phyloP scores from a whole-genome alignment of 37 sponge, comb jelly and placozoan species.

The Theonella swinhoei region DNA sequence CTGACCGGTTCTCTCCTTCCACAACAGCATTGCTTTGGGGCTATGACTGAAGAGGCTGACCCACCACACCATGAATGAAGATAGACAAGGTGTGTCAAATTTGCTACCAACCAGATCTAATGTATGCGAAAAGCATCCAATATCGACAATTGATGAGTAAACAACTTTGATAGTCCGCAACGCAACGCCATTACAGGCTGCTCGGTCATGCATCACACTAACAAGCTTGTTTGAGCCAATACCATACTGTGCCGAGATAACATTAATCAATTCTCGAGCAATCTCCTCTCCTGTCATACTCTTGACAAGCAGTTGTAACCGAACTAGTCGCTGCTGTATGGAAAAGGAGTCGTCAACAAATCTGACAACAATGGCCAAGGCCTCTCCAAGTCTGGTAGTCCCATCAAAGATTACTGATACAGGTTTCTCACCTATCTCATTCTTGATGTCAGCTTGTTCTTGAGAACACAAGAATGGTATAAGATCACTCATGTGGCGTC shows the following conservation, averaged over 20 bases:
- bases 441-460: neutral
- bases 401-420: slow-evolving; percentile 36
- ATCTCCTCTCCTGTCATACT: slow-evolving; percentile 24
- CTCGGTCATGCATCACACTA: slow-evolving; percentile 11
- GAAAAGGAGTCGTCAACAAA: slow-evolving; percentile 1
- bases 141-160: neutral
- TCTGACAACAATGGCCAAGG: slow-evolving; percentile 16
- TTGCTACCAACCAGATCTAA: neutral
- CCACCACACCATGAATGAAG: slow-evolving; percentile 12
- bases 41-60: slow-evolving; percentile 3
- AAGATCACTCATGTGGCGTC: slow-evolving; percentile 23
- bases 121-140: slow-evolving; percentile 18
- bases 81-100: neutral
- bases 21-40: neutral
- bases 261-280: slow-evolving; percentile 5
- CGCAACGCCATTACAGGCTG: slow-evolving; percentile 12
- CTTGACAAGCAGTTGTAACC: neutral
- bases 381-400: slow-evolving; percentile 18
- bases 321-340: slow-evolving; percentile 1
- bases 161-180: neutral
- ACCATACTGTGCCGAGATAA: neutral
- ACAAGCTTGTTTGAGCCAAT: neutral
- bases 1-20: slow-evolving; percentile 7
- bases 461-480: slow-evolving; percentile 23
- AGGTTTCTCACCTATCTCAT: neutral